Evolutionary conservation across 2,113 vertebrate genomes (phyloP).

Genomic region (Onychostruthus taczanowskii): DNA sequence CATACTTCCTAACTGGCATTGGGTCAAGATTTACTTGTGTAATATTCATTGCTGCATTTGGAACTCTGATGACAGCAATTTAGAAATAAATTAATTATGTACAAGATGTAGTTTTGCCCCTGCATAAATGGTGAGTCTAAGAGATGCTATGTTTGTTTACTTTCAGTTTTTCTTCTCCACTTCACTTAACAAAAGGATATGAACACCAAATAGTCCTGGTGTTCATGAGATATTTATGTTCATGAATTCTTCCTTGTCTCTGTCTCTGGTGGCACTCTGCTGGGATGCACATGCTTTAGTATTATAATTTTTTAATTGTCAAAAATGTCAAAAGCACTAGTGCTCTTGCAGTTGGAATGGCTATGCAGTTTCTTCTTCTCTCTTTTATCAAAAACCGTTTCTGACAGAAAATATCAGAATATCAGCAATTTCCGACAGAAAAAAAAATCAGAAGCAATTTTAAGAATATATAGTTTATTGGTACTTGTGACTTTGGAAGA

Average conservation of each 20-base stretch:
- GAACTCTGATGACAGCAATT: not conserved
- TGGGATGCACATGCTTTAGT: not conserved
- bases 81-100: not conserved
- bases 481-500: not conserved
- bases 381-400: not conserved
- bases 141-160: not conserved
- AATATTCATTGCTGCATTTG: not conserved
- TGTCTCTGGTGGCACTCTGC: not conserved
- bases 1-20: not conserved
- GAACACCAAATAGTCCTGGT: not conserved
- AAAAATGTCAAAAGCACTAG: not conserved
- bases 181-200: rapidly evolving
- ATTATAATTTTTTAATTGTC: not conserved
- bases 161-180: not conserved
- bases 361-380: not conserved
- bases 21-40: not conserved
- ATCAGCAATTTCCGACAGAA: not conserved
- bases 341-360: not conserved
- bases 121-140: not conserved
- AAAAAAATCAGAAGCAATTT: not conserved
- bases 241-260: not conserved
- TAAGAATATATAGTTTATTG: not conserved
- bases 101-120: not conserved
- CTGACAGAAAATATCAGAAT: not conserved
- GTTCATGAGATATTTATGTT: not conserved